Base-by-base conservation (phyloP, 2,113 vertebrate genomes). In the Ctenodactylus gundi region DNA sequence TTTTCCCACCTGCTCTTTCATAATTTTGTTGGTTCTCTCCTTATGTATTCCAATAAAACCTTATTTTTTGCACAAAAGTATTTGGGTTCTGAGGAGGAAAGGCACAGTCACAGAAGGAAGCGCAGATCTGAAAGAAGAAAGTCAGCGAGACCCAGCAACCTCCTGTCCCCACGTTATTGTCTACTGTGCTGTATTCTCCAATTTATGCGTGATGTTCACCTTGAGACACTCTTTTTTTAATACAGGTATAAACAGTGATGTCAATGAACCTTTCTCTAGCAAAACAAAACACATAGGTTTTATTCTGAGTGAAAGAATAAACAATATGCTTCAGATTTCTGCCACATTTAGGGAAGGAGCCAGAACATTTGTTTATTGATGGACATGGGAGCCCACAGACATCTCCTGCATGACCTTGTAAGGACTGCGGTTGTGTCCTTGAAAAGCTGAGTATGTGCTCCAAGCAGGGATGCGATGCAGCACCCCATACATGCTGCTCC, bases 361-460 rank as follows among this genome's bases (percentile, higher is more conserved):
- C 0, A 80, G 92, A 36, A 82, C 1, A 88, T 31, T 14, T 98
- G 1, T 88, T 36, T 60, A 94, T 96, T 13, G 98, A 97, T 44
- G 97, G 95, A 36, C 96, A 97, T 98, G 98, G 98, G 99, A 92
- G 97, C 97, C 0, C 98, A 97, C n/a, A 97, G 98, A 9, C 98
- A 99, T 18, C 98, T 90, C 88, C 68, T 15, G 97, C 98, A 17
- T 99, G 99, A 98, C 98, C 98, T 7, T 99, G 98, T 77, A 97
- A 70, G 60, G 99, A 98, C 46, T 99, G 98, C 86, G 98, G 97
- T 78, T 99, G 98, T 82, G 98, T 98, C 46, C 98, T 99, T 0
- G 98, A 98, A 44, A 98, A 98, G 91, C 98, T 98, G 98, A 98
- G 97, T 21, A 68, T 3, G 17, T 82, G 68, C 36, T 73, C 4